A percentile compares a stretch with the other conserved stretches of the same genome.
phyloP scores from a whole-genome alignment of 2,888 invertebrate genomes.

The Philopedon plagiatum region DNA sequence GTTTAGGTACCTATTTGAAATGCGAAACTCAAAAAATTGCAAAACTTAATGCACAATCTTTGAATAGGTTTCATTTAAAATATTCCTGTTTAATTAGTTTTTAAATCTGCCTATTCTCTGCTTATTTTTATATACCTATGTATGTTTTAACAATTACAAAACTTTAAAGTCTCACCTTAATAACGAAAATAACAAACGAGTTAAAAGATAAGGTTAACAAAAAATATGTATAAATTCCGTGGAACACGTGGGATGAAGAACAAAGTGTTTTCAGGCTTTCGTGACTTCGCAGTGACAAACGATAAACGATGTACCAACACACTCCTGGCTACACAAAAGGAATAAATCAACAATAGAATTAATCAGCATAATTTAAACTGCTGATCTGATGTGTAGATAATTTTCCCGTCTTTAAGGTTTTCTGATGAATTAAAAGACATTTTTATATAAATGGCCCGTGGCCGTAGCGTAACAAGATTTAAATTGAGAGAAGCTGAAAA shows the following conservation, averaged over 20 bases:
- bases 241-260: slow-evolving; percentile 11
- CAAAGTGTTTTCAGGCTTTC: slow-evolving; percentile 19
- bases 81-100: too few species aligned
- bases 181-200: background rate
- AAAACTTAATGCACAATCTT: too few species aligned
- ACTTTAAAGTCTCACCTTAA: too few species aligned
- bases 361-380: slow-evolving; percentile 38
- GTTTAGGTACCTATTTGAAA: too few species aligned
- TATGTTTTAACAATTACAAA: too few species aligned
- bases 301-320: slow-evolving; percentile 24
- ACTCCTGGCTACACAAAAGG: slow-evolving; percentile 26
- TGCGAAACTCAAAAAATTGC: too few species aligned
- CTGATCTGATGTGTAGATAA: slow-evolving; percentile 22
- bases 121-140: too few species aligned
- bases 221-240: slow-evolving; percentile 7
- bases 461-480: too few species aligned
- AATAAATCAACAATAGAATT: slow-evolving; percentile 41
- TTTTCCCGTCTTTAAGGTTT: background rate
- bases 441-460: background rate
- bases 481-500: too few species aligned
- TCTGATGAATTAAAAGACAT: background rate
- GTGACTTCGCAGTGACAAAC: slow-evolving; percentile 26
- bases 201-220: background rate
- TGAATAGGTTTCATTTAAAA: too few species aligned
- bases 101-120: too few species aligned